Evolutionary conservation across 2,113 vertebrate genomes (phyloP).

Genomic region (Odontophorus gujanensis): DNA sequence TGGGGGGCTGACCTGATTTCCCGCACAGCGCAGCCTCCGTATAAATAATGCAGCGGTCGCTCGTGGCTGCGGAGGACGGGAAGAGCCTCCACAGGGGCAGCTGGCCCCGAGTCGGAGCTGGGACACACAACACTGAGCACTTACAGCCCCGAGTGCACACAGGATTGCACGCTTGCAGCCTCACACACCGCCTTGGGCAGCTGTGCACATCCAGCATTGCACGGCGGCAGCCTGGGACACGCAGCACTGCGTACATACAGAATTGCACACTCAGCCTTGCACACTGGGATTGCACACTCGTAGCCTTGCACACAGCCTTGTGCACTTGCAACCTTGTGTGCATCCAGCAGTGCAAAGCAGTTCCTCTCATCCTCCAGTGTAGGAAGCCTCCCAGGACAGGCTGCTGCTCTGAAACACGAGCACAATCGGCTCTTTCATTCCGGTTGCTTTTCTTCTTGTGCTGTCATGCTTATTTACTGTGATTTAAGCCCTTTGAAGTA

Average conservation of each 20-base stretch:
- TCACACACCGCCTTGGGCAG: too few relatives aligned
- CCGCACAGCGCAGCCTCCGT: fast-evolving
- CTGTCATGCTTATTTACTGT: conserved; percentile 41
- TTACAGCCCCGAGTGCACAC: fast-evolving
- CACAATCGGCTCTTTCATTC: not conserved
- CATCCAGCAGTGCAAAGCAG: not conserved
- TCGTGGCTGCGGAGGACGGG: fast-evolving
- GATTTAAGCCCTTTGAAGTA: conserved; percentile 61
- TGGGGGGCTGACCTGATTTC: not conserved
- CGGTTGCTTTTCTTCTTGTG: conserved; percentile 23
- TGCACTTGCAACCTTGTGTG: not conserved
- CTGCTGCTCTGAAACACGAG: not conserved
- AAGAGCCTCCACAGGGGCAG: not conserved
- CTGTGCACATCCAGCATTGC: not conserved
- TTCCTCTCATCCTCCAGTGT: not conserved
- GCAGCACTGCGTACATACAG: fast-evolving
- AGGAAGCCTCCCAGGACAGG: conserved; percentile 29
- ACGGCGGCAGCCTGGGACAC: too few relatives aligned
- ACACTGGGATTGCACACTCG: too few relatives aligned
- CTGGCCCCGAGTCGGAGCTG: fast-evolving
- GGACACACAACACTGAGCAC: not conserved
- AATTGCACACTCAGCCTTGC: fast-evolving
- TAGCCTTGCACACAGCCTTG: fast-evolving
- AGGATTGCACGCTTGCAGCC: fast-evolving
- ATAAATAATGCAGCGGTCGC: not conserved